Evolutionary conservation across 2,888 invertebrate genomes (phyloP).

Genomic region (Habroteleia sp.): DNA sequence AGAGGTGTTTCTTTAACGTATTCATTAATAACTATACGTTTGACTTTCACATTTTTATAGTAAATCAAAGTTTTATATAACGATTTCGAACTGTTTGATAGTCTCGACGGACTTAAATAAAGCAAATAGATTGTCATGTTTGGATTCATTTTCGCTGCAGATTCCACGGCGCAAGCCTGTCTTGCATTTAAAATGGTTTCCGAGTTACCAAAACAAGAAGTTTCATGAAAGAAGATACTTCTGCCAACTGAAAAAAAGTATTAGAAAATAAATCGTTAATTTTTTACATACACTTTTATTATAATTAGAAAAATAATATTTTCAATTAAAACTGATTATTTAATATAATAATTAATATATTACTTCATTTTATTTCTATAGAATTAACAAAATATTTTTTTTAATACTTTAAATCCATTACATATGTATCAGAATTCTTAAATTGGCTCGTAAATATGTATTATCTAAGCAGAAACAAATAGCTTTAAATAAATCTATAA

Average conservation of each 20-base stretch:
- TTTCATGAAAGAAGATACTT: constrained; percentile 87
- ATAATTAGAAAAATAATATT: too few relatives aligned
- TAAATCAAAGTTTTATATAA: constrained; percentile 78
- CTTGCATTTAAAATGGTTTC: constrained; percentile 82
- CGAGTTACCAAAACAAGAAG: constrained; percentile 83
- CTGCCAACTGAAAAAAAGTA: constrained; percentile 71
- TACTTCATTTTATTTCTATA: too few relatives aligned
- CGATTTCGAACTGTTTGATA: constrained; percentile 71
- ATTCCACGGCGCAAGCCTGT: constrained; percentile 87
- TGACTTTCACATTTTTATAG: constrained; percentile 82
- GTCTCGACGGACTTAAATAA: constrained; percentile 81
- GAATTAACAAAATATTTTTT: too few relatives aligned
- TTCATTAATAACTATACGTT: constrained; percentile 82
- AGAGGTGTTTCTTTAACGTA: constrained; percentile 84
- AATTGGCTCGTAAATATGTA: neutral
- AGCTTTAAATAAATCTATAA: too few relatives aligned
- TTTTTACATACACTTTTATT: too few relatives aligned
- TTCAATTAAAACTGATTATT: too few relatives aligned
- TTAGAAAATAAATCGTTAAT: too few relatives aligned
- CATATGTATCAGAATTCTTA: too few relatives aligned
- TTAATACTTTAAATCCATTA: too few relatives aligned
- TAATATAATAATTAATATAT: too few relatives aligned
- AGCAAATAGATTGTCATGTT: constrained; percentile 83
- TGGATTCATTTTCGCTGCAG: constrained; percentile 85
- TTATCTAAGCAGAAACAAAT: too few relatives aligned